Percentiles rank a stretch among this genome's conserved stretches.
Evolutionary conservation across 2,113 vertebrate genomes (phyloP).

Genomic region (Rhabdomys dilectus): DNA sequence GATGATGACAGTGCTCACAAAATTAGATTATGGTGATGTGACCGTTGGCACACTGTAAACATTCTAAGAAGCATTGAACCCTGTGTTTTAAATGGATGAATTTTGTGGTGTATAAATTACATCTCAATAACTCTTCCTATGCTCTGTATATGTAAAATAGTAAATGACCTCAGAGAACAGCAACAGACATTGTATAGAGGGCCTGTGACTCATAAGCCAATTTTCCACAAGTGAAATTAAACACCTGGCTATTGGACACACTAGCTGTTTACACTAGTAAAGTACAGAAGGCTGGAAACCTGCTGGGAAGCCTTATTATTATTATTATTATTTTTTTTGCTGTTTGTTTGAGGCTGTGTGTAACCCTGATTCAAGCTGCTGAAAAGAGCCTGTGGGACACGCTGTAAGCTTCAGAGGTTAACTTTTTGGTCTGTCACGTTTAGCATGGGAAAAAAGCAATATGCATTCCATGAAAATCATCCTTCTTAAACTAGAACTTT

Average conservation of each 20-base stretch:
- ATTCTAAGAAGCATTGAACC: neutral
- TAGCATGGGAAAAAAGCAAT: neutral
- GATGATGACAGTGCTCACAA: neutral
- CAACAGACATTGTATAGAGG: neutral
- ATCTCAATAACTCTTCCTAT: neutral
- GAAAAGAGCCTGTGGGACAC: neutral
- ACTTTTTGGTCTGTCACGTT: neutral
- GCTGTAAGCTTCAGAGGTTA: neutral
- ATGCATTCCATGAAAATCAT: neutral
- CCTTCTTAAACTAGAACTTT: neutral
- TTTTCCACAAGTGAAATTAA: neutral
- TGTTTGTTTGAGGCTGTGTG: neutral
- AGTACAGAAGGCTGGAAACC: neutral
- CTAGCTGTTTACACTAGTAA: neutral
- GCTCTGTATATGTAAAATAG: conserved; percentile 39
- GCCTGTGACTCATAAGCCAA: neutral
- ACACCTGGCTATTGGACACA: neutral
- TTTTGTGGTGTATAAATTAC: neutral
- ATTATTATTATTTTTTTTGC: too few species aligned
- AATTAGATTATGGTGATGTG: conserved; percentile 3
- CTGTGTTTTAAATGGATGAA: neutral
- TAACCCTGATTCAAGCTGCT: neutral
- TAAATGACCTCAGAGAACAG: conserved; percentile 25
- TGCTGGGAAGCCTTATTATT: neutral
- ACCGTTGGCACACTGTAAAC: neutral